phyloP scores from a whole-genome alignment of 2,113 vertebrate genomes.

The Gallinago jamesoni region DNA sequence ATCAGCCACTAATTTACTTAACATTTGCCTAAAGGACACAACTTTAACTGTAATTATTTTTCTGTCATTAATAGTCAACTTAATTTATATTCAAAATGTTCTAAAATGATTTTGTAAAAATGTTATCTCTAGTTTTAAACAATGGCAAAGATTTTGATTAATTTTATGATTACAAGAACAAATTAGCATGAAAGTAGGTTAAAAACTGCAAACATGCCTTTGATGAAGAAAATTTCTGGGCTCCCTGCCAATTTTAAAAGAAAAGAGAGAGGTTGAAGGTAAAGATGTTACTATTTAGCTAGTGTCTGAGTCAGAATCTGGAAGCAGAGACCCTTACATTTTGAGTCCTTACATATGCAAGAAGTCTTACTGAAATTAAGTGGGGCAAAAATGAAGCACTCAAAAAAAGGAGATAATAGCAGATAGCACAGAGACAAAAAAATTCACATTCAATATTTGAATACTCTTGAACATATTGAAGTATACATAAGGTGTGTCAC shows the following conservation, averaged over 20 bases:
- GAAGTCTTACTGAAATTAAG: not conserved
- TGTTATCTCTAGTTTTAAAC: constrained; percentile 16
- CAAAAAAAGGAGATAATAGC: not conserved
- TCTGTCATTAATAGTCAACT: not conserved
- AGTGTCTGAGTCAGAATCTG: not conserved
- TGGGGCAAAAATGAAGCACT: not conserved
- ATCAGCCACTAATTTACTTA: constrained; percentile 8
- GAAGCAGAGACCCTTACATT: not conserved
- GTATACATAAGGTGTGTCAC: not conserved
- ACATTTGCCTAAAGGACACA: not conserved
- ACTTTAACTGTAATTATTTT: constrained; percentile 36
- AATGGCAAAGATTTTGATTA: constrained; percentile 29
- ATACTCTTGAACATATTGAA: not conserved
- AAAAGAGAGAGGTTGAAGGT: constrained; percentile 9
- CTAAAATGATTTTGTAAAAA: constrained; percentile 1
- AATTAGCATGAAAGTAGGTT: constrained; percentile 43
- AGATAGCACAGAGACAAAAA: not conserved
- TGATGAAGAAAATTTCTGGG: constrained; percentile 36
- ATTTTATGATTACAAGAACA: constrained; percentile 33
- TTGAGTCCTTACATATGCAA: not conserved
- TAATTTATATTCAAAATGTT: not conserved
- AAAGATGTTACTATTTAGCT: not conserved
- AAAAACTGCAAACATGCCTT: constrained; percentile 36
- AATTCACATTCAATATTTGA: not conserved
- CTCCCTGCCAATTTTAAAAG: constrained; percentile 4